Percentiles rank a stretch among this genome's conserved stretches.
Evolutionary conservation across 1,140 invertebrate genomes (phyloP).

Genomic region (Stegodyphus dumicola): DNA sequence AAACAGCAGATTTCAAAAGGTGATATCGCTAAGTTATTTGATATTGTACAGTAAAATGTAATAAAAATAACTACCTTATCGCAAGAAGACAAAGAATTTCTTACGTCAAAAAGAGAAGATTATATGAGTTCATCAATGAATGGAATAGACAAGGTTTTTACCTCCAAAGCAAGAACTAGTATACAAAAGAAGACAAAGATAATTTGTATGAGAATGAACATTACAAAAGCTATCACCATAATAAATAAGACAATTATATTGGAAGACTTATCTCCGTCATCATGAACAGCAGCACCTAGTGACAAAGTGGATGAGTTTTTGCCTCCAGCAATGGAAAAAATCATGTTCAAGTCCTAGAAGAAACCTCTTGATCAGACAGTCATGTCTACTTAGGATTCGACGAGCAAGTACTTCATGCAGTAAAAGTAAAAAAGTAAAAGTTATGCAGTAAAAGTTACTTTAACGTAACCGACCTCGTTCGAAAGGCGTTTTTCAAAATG

Average conservation of each 20-base stretch:
- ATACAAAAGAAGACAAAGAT: not conserved
- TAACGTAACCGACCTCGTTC: too few relatives aligned
- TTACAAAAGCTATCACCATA: not conserved
- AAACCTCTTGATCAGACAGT: slow-evolving; percentile 9
- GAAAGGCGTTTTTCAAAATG: too few relatives aligned
- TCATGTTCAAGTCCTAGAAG: not conserved
- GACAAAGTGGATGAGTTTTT: not conserved
- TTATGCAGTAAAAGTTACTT: too few relatives aligned
- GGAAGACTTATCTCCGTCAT: not conserved
- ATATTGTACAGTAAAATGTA: not conserved
- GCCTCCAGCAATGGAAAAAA: not conserved
- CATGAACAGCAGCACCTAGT: not conserved
- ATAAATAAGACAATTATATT: not conserved
- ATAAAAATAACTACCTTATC: not conserved
- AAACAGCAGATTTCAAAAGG: slow-evolving; percentile 1
- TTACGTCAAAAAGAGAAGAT: not conserved
- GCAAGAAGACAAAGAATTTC: not conserved
- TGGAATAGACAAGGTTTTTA: not conserved
- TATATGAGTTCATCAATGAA: not conserved
- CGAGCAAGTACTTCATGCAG: not conserved
- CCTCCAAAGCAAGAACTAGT: too few relatives aligned
- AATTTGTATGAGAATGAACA: not conserved
- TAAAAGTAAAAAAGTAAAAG: too few relatives aligned
- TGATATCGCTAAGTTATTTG: not conserved
- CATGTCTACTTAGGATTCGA: not conserved